Evolutionary conservation across 2,797 vertebrate genomes (phyloP), one percentile per base, ranked within the genome.

Genomic region (Carapus acus): DNA sequence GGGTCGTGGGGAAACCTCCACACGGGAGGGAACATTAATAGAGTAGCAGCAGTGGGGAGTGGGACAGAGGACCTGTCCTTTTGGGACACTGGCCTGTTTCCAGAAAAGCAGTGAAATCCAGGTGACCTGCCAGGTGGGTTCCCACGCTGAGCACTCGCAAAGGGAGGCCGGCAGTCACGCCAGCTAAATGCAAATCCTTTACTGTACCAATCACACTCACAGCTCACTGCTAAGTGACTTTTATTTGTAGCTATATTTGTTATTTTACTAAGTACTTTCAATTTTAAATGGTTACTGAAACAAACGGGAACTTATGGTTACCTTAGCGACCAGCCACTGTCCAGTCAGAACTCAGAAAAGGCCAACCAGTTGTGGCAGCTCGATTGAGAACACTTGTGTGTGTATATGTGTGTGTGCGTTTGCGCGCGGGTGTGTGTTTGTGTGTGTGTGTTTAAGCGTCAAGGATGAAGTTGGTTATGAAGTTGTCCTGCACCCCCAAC

Each of bases 241-340:
- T 31, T 50, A 51, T 63, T 73, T 31, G 34, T 36, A 54, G 52
- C 49, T 6, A 48, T 45, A 38, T 39, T 52, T 52, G 54, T 54
- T 18, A 37, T 51, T 17, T 19, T 61, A 67, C 43, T 42, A 58
- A 67, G 68, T 43, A 1, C 1, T 59, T 69, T 62, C 46, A 24
- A 71, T 65, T n/a, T n/a, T 77, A 36, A 68, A 58, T 1, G 54
- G 62, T 67, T 61, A 62, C 44, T 45, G 59, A 59, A 48, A 43
- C 23, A 56, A 45, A 58, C 53, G 13, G 54, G 63, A 48, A 68
- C 74, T 54, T 8, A 55, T 43, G 46, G 64, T 65, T 75, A 73
- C 74, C 67, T 66, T 73, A 47, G 77, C 49, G 80, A 80, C 80
- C 79, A 78, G 66, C 61, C 80, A 80, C 81, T 79, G 81, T 83